Conservation (phyloP, 2,797 vertebrate species). For the Psittacula echo region DNA sequence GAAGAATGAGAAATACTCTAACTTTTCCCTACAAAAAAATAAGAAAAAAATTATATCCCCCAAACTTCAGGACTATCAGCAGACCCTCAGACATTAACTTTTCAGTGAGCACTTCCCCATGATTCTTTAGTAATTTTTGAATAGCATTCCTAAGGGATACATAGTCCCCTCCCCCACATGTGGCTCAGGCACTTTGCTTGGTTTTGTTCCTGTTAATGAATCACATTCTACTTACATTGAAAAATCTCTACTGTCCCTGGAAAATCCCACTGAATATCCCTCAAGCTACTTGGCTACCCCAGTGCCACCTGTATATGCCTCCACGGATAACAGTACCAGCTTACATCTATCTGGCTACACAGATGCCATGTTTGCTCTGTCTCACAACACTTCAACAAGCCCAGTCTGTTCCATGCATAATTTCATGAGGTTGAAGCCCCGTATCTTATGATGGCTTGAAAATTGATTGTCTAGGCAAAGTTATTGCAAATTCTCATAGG, state of each 20-base stretch:
- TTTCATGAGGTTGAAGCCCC: background rate
- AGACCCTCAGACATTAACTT: background rate
- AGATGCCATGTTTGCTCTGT: background rate
- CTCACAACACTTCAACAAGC: background rate
- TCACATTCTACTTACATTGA: background rate
- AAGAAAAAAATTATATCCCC: background rate
- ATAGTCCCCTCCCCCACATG: background rate
- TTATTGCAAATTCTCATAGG: background rate
- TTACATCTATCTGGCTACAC: background rate
- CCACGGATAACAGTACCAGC: background rate
- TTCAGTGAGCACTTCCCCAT: background rate
- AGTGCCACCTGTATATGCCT: background rate
- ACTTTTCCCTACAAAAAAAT: background rate
- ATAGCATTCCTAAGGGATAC: background rate
- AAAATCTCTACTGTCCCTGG: background rate
- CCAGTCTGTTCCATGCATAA: background rate
- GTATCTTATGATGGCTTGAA: background rate
- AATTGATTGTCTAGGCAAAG: background rate
- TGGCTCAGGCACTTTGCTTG: background rate
- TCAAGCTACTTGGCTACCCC: background rate
- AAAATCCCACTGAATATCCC: background rate
- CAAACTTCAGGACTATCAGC: background rate
- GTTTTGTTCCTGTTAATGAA: background rate
- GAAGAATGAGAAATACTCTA: background rate
- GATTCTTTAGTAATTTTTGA: background rate